Percentiles rank a stretch among this genome's conserved stretches.
Evolutionary conservation across 2,888 invertebrate species (phyloP).

Genomic region (Limnephilus marmoratus): DNA sequence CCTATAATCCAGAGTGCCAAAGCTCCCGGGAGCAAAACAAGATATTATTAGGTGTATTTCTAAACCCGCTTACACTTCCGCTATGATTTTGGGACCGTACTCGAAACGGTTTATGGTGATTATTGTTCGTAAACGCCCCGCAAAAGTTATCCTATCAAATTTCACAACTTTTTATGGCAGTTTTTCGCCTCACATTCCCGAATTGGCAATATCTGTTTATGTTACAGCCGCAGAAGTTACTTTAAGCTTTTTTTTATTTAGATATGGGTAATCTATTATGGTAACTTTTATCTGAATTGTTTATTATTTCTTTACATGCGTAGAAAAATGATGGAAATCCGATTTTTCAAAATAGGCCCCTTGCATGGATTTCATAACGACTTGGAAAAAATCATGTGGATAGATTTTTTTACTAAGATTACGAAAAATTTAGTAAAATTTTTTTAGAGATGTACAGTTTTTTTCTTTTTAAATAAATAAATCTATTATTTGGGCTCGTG

Average conservation of each 20-base stretch:
- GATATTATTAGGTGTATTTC: constrained; percentile 44
- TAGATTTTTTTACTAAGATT: no score
- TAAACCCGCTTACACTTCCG: not conserved
- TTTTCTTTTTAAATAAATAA: no score
- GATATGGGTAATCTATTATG: not conserved
- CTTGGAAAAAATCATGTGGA: no score
- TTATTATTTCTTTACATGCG: no score
- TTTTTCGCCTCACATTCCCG: not conserved
- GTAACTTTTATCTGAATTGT: no score
- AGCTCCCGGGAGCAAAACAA: constrained; percentile 33
- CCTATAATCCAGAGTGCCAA: not conserved
- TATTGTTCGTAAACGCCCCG: constrained; percentile 36
- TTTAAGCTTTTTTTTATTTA: not conserved
- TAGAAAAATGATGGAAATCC: no score
- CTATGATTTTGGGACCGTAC: constrained; percentile 36
- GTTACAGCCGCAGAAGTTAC: not conserved
- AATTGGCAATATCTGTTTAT: not conserved
- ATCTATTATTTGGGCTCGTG: no score
- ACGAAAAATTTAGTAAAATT: no score
- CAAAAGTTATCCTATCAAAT: constrained; percentile 26
- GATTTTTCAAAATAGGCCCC: no score
- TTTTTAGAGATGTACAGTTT: no score
- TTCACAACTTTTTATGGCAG: constrained; percentile 19
- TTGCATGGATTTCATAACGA: no score
- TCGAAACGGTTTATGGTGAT: constrained; percentile 40